A percentile compares a stretch with the other conserved stretches of the same genome.
phyloP scores from a whole-genome alignment of 2,888 invertebrate species.

The Pseudoips prasinana region DNA sequence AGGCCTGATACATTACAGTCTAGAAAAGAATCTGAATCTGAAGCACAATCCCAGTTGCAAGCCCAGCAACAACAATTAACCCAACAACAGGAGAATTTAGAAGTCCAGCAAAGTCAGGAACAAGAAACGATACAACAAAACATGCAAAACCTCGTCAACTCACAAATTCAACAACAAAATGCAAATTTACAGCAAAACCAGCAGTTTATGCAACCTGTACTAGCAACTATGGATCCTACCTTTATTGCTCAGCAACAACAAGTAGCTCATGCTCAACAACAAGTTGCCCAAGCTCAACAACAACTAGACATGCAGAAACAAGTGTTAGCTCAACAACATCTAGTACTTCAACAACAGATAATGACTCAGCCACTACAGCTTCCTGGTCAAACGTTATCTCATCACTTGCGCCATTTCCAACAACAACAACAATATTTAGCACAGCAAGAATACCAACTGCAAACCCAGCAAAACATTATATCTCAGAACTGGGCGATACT shows the following conservation, averaged over 20 bases:
- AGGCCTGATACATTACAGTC: constrained; percentile 67
- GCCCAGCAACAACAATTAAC: constrained; percentile 42
- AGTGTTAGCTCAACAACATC: constrained; percentile 71
- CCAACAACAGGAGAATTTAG: constrained; percentile 43
- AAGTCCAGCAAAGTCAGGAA: constrained; percentile 45
- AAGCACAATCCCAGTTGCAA: constrained; percentile 46
- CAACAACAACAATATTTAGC: constrained; percentile 77
- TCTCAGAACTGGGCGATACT: constrained; percentile 79
- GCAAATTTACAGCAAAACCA: constrained; percentile 58
- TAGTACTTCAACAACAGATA: constrained; percentile 76
- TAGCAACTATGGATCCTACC: constrained; percentile 57
- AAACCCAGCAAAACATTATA: constrained; percentile 80
- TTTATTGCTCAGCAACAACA: constrained; percentile 71
- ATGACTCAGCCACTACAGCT: constrained; percentile 64
- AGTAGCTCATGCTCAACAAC: constrained; percentile 72
- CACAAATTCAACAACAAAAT: constrained; percentile 61
- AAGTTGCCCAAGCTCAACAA: constrained; percentile 69
- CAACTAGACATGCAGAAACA: constrained; percentile 76
- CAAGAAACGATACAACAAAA: constrained; percentile 51
- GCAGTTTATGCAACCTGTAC: constrained; percentile 56
- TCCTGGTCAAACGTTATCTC: constrained; percentile 74
- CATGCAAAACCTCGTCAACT: constrained; percentile 57
- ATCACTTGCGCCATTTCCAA: constrained; percentile 60
- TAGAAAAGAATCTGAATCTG: constrained; percentile 69
- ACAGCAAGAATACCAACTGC: constrained; percentile 76